Evolutionary conservation across 1,140 invertebrate genomes (phyloP).

Genomic region (Trichonephila clavipes): DNA sequence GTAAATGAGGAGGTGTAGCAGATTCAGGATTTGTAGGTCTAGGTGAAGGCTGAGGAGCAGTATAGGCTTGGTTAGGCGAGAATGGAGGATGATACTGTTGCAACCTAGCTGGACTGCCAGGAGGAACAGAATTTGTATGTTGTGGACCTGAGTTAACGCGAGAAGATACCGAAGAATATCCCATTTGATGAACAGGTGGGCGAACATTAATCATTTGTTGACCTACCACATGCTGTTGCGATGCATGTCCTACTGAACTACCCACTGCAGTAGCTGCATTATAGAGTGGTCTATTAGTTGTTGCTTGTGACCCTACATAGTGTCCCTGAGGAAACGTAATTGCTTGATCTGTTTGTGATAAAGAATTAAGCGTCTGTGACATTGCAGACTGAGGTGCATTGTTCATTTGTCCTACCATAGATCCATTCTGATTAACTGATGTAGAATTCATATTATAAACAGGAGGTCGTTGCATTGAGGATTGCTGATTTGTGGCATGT

Average conservation of each 20-base stretch:
- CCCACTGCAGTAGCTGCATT: conserved; percentile 64
- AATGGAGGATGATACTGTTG: conserved; percentile 72
- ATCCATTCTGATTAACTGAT: conserved; percentile 72
- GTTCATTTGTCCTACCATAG: conserved; percentile 64
- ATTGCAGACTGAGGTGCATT: conserved; percentile 66
- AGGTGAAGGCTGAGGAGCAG: conserved; percentile 61
- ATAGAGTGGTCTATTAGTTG: conserved; percentile 72
- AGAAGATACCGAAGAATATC: conserved; percentile 68
- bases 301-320: conserved; percentile 71
- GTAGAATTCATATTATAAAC: conserved; percentile 73
- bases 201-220: conserved; percentile 74
- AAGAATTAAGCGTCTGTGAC: conserved; percentile 59
- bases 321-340: conserved; percentile 76
- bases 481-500: conserved; percentile 60
- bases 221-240: conserved; percentile 63
- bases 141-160: conserved; percentile 76
- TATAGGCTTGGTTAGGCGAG: conserved; percentile 66
- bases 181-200: conserved; percentile 72
- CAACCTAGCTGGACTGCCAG: conserved; percentile 69
- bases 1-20: conserved; percentile 75
- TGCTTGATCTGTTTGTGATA: conserved; percentile 72
- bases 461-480: conserved; percentile 74
- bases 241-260: conserved; percentile 26
- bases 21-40: conserved; percentile 67
- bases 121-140: conserved; percentile 59